Evolutionary conservation across 1,140 invertebrate species (phyloP), one percentile per base, ranked within the genome.

Genomic region (Drosophila ananassae): DNA sequence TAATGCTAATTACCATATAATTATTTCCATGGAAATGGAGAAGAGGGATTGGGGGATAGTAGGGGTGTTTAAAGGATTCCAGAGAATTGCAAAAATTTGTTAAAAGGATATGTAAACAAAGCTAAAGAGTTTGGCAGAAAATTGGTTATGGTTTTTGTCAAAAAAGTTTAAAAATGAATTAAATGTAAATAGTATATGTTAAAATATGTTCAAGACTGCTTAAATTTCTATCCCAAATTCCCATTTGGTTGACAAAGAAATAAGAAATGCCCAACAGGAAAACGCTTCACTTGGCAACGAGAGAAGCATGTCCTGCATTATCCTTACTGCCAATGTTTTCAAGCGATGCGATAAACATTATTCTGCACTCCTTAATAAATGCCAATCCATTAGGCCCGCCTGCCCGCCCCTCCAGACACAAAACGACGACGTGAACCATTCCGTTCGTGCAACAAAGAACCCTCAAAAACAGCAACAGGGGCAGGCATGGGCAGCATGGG

Each of bases 1-100:
- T 67, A 71, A 72, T 56, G 74, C 58, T 87, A 89, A 87, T 87
- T 87, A 66, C 74, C 85, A 82, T 82, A 57, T 89, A 87, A 79
- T 78, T 60, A 79, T 67, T 87, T 64, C 28, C 57, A 13, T 17
- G 74, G 30, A 22, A 56, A 57, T 52, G 32, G 34, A 37, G 34
- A 37, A 37, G 34, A 2, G 32, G 8, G 32, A 12, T 4, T n/a
- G 34, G 1, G 32, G 8, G 32, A 12, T 4, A 37, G 10, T 12
- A 3, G 34, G 3, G 10, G 10, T 4, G 10, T 10, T 37, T 12
- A 37, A 10, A 37, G 3, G 4, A 37, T 47, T 47, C 3, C 44
- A 47, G 44, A 9, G 44, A 47, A 47, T 13, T 47, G 0, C 30
- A 46, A 21, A 50, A 56, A 22, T 30, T 28, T 63, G 46, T 52